phyloP scores from a whole-genome alignment of 2,888 invertebrate genomes.

The Lysandra bellargus region DNA sequence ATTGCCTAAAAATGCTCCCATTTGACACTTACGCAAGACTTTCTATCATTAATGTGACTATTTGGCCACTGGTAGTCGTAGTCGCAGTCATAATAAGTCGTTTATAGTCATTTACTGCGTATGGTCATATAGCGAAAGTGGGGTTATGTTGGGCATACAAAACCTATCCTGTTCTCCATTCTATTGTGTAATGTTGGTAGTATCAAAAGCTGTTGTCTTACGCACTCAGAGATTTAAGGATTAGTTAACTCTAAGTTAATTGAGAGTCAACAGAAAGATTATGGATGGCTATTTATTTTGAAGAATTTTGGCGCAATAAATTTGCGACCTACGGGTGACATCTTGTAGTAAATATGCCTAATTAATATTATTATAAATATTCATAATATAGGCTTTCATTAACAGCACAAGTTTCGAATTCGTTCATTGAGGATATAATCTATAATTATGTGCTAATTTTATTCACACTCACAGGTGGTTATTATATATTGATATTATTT shows the following conservation, averaged over 20 bases:
- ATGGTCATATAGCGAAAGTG: slow-evolving; percentile 7
- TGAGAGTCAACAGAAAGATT: too few relatives aligned
- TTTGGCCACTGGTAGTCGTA: background rate
- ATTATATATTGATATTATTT: background rate
- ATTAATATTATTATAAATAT: background rate
- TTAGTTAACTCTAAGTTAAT: too few relatives aligned
- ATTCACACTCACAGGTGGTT: background rate
- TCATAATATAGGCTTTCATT: background rate
- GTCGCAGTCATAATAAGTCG: background rate
- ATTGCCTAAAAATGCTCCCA: background rate
- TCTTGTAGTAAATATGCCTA: too few relatives aligned
- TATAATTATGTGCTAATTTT: background rate
- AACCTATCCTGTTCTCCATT: background rate
- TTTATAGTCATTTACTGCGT: slow-evolving; percentile 8
- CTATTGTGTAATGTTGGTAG: background rate
- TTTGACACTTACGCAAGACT: background rate
- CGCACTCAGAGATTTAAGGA: too few relatives aligned
- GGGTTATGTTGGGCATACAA: slow-evolving; percentile 13
- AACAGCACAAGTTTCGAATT: background rate
- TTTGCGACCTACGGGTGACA: too few relatives aligned
- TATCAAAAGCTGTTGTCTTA: background rate
- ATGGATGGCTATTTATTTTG: too few relatives aligned
- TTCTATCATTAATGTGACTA: slow-evolving; percentile 8
- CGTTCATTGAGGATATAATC: background rate
- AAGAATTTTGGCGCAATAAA: too few relatives aligned